Percentiles rank a stretch among this genome's conserved stretches.
These are phyloP conservation scores for Puffinus mauretanicus DNA, from an alignment of 2,113 vertebrate species.

Conservation along the genomic window DNA sequence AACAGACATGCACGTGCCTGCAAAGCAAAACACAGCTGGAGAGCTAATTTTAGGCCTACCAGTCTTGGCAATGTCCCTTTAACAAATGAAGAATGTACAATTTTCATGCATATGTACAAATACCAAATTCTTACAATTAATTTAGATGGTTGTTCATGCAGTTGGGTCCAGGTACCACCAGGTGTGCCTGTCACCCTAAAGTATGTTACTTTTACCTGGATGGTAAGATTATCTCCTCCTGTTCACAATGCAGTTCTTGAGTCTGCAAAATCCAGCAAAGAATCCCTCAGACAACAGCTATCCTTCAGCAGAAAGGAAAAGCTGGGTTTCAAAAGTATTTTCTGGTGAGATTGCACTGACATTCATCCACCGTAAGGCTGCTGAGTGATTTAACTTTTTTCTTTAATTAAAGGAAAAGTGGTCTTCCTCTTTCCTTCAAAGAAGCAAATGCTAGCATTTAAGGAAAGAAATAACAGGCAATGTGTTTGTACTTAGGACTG, in stretches of 20 bases:
- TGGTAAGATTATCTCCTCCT: background rate
- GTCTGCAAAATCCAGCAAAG: background rate
- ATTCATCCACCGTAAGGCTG: background rate
- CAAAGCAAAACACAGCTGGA: conserved; percentile 72
- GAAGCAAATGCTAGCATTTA: background rate
- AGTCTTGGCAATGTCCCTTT: conserved; percentile 61
- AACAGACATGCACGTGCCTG: conserved; percentile 68
- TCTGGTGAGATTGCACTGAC: background rate
- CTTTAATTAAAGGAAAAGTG: conserved; percentile 9
- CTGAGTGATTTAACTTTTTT: background rate
- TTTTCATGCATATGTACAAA: background rate
- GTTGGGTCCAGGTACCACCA: background rate
- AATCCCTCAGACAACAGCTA: background rate
- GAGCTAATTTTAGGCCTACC: conserved; percentile 65
- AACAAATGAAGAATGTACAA: background rate
- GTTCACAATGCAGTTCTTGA: background rate
- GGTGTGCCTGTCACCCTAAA: background rate
- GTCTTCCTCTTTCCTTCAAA: background rate
- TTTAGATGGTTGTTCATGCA: background rate
- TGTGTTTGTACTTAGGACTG: background rate
- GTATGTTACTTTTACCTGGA: background rate
- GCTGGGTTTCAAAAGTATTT: background rate
- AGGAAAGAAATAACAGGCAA: conserved; percentile 5
- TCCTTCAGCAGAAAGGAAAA: background rate
- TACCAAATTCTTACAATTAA: background rate